Base-by-base conservation (phyloP, 30 jellyfish, hydroid and myxozoan species). In the Haliclystus octoradiatus region DNA sequence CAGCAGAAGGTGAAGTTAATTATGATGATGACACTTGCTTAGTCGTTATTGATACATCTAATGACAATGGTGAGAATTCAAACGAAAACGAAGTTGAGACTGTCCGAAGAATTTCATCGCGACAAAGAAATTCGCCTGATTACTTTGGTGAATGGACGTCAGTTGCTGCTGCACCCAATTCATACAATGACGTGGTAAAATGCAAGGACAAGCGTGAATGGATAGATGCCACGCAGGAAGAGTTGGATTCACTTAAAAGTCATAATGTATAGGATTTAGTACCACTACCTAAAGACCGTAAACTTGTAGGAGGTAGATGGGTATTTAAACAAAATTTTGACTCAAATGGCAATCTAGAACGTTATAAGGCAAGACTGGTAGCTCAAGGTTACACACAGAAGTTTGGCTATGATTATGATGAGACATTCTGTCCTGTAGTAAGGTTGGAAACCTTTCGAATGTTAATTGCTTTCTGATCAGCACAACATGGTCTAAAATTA, bases 261-360 rank as follows among this genome's bases (percentile, higher is more conserved):
- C 69, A 78, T 30, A 66, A 78, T 1, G 84, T 70, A 33, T 78
- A 78, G 84, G 92, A 78, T 25, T 50, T 78, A 5, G 78, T 61
- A 0, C 73, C 57, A 23, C 31, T 69, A 50, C 84, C 84, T 2
- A 12, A 40, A 3, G 73, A 64, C 1, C 53, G 24, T 33, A 57
- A 28, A 3, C 65, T 65, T 15, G 60, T 71, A 0, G 77, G 91
- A 14, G 33, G 84, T 49, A 77, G 24, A 57, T 75, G 80, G 88
- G 88, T 65, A 3, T 65, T 64, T 68, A 65, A 65, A 30, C 33
- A n/a, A 0, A 75, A 75, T 27, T 33, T 3, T 24, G 62, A 75
- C 27, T 63, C 72, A 51, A 73, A 75, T 29, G 88, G 88, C 12
- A 57, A 19, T 9, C 13, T 57, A 19, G 69, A 57, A 28, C n/a